These are phyloP conservation scores for Eumaeus atala DNA, from an alignment of 1,140 invertebrate species.

Conservation along the genomic window DNA sequence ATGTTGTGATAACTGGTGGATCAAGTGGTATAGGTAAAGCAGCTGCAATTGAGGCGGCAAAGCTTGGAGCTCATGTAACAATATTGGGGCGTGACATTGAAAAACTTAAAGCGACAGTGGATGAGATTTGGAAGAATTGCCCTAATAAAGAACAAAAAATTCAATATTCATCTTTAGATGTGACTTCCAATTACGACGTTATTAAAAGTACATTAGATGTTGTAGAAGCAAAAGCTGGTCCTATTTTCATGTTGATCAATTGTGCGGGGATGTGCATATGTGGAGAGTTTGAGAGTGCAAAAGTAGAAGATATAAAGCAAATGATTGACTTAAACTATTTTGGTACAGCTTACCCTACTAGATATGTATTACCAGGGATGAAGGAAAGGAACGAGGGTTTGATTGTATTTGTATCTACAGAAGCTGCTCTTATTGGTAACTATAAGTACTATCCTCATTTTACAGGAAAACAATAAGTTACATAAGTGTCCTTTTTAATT, in stretches of 20 bases:
- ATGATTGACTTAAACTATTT: constrained; percentile 84
- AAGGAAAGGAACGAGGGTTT: constrained; percentile 82
- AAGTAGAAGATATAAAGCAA: constrained; percentile 80
- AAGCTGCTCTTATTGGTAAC: constrained; percentile 90
- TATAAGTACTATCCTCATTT: constrained; percentile 21
- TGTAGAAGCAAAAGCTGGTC: constrained; percentile 75
- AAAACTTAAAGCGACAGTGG: constrained; percentile 78
- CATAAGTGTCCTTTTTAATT: no score
- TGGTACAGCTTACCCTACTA: constrained; percentile 82
- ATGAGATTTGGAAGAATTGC: constrained; percentile 73
- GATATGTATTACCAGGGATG: constrained; percentile 81
- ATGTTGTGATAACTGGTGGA: constrained; percentile 90
- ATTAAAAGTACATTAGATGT: constrained; percentile 79
- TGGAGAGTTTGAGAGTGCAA: constrained; percentile 88
- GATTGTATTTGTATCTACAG: constrained; percentile 91
- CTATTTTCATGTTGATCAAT: constrained; percentile 92
- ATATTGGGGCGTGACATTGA: constrained; percentile 87
- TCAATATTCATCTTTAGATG: constrained; percentile 82
- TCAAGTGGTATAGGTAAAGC: constrained; percentile 96
- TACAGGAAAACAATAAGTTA: background rate
- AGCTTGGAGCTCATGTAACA: constrained; percentile 89
- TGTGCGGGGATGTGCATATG: constrained; percentile 91
- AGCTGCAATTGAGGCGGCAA: constrained; percentile 84
- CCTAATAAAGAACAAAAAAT: constrained; percentile 77
- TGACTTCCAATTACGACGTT: constrained; percentile 78